Conservation (phyloP, 2,113 vertebrate genomes). For the Ploceus nigricollis region DNA sequence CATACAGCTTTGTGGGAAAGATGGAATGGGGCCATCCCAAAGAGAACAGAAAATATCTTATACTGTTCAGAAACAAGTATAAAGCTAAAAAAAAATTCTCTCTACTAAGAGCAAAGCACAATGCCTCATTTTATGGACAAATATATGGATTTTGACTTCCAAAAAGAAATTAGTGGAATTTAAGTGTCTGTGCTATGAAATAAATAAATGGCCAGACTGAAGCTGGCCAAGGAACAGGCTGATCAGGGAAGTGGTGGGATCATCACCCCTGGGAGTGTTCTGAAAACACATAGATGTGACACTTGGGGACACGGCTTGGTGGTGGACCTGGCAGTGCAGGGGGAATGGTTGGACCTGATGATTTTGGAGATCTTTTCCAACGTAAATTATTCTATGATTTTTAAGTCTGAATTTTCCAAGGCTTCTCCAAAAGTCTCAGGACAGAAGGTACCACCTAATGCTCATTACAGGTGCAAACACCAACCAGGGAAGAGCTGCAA, state of each 20-base stretch:
- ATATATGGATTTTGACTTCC: neutral
- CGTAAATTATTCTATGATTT: accelerated
- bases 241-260: neutral
- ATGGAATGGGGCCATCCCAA: accelerated
- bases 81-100: neutral
- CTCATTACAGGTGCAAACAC: neutral
- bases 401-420: neutral
- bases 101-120: neutral
- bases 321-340: neutral
- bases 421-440: neutral
- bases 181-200: neutral
- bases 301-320: neutral
- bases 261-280: neutral
- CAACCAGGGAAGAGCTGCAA: neutral
- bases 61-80: neutral
- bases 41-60: neutral
- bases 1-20: neutral
- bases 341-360: neutral
- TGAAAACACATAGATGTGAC: neutral
- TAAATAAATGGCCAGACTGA: neutral
- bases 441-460: neutral
- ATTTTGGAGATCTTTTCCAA: neutral
- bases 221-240: neutral
- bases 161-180: neutral
- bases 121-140: neutral